Base-by-base conservation (phyloP, 2,797 vertebrate species). In the Holocentrus rufus region DNA sequence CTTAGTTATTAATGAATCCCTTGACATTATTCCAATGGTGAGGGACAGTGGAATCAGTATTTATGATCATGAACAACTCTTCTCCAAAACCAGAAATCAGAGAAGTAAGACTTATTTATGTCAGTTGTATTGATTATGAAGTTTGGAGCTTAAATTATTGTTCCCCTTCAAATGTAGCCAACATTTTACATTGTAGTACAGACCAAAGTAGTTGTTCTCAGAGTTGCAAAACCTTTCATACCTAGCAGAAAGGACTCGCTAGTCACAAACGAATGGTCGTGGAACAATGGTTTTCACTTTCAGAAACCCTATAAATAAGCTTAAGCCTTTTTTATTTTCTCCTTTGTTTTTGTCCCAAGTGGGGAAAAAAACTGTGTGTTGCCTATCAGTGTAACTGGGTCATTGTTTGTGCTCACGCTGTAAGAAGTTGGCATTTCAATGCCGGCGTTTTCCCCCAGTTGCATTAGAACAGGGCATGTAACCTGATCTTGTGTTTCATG, bases 401-500 rank as follows among this genome's bases (percentile, higher is more conserved):
- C 66, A 76, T 72, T 77, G 69, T 73, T 72, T 69, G 31, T 67
- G 65, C 49, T 71, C 46, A 22, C 80, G 63, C 55, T 77, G 67
- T 69, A 60, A 72, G 74, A 82, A 66, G 73, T 73, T 85, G 68
- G 39, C 63, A 66, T 89, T 86, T 86, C 47, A 62, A 76, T 79
- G 72, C 72, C 72, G 68, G 64, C 10, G 5, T 59, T 44, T 23
- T 17, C 20, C 63, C 20, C 55, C 63, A 27, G 62, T 77, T 69
- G 79, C 59, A 69, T 83, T 79, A 69, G 77, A 65, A 61, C 2
- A 10, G 57, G 63, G 23, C 17, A 0, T 79, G 86, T 84, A 90
- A 90, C 80, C 55, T 72, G 82, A 88, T 85, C 85, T 80, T 77
- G 52, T 75, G 64, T 87, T 82, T 81, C 80, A 81, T 87, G 69